Evolutionary conservation across 2,888 invertebrate species (phyloP), one percentile per base, ranked within the genome.

Genomic region (Operophtera brumata): DNA sequence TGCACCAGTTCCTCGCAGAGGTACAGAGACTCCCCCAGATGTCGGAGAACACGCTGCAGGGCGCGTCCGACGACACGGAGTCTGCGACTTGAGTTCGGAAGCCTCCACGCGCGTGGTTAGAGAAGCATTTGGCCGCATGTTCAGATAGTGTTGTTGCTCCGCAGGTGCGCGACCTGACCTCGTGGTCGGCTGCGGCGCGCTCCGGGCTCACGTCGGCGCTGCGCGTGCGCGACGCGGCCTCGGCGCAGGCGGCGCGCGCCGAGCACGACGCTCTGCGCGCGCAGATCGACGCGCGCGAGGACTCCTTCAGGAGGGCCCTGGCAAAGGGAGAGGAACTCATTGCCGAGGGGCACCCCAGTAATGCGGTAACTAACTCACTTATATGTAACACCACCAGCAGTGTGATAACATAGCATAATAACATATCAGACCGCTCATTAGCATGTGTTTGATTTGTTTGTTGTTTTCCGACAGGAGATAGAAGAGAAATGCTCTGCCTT

Each of bases 121-220:
- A n/a, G n/a, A n/a, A n/a, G n/a, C n/a, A n/a, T n/a, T n/a, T n/a
- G n/a, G n/a, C n/a, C n/a, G n/a, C n/a, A n/a, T n/a, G n/a, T n/a
- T n/a, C 20, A 20, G 4, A 3, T 20, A 20, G 20, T 20, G 20
- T 3, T 20, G 4, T 20, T 4, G 20, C 20, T 20, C 20, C 20
- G 20, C 70, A 94, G 93, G 94, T 94, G 0, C 93, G 98, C 63
- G 97, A 98, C 84, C 91, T 99, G 57, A 94, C 95, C 66, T 95
- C 94, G 14, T 99, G 98, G 98, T 95, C 96, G 0, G 92, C 93
- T 10, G 93, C 94, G 51, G 89, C 97, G 10, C 93, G 96, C 59
- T 94, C 96, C 0, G 92, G 94, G 10, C 94, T 95, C 73, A 84
- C 96, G 4, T 92, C 96, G 10, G 92, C 94, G 0, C 92, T 95